Conservation (phyloP, 2,797 vertebrate genomes). For the Phalanger gymnotis region DNA sequence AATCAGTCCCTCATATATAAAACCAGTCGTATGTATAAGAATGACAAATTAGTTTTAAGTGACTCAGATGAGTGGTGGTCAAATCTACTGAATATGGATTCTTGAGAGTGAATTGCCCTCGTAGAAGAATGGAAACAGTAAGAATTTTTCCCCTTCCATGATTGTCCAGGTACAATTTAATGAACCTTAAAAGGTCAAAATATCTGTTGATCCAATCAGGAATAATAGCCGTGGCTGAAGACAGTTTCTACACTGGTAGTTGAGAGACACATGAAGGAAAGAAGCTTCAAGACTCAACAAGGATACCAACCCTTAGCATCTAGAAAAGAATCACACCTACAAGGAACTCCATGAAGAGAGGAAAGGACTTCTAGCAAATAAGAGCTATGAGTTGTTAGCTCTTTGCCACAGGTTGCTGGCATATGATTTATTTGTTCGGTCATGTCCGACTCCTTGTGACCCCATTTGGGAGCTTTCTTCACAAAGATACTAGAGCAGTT, state of each 20-base stretch:
- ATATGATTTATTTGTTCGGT: neutral
- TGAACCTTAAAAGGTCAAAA: neutral
- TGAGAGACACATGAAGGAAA: neutral
- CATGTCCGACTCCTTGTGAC: no score
- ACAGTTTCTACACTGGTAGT: neutral
- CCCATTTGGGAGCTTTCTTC: neutral
- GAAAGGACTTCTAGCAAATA: neutral
- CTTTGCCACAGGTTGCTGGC: neutral
- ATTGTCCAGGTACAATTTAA: neutral
- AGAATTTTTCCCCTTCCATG: no score
- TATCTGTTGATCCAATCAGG: neutral
- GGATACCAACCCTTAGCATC: no score
- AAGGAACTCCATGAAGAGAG: no score
- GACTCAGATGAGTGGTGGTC: neutral
- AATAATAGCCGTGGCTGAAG: neutral
- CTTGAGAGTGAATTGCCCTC: neutral
- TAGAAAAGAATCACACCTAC: no score
- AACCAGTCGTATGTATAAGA: neutral
- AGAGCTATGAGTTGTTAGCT: neutral
- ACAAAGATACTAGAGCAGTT: neutral
- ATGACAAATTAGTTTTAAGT: neutral
- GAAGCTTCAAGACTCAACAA: neutral
- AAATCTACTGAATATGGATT: neutral
- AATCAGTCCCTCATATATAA: neutral
- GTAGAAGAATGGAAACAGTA: no score